Base-by-base conservation (phyloP, 2,797 vertebrate genomes). In the Sebastes ruberrimus region DNA sequence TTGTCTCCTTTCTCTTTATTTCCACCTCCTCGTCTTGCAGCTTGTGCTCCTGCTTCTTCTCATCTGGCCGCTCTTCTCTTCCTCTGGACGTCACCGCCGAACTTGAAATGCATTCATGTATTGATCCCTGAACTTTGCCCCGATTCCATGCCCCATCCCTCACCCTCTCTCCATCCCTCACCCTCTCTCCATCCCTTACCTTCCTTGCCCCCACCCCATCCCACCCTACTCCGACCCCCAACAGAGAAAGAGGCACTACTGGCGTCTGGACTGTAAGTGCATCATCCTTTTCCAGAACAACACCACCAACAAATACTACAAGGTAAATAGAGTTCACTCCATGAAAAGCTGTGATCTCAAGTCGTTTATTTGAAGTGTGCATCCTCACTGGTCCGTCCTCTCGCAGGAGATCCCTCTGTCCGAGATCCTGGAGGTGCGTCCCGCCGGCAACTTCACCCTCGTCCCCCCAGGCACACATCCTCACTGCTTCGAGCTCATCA, bases 281-380 rank as follows among this genome's bases (percentile, higher is more conserved):
- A 94, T 98, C 91, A 97, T 97, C 49, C 96, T 98, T 28, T 98
- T 98, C 94, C 97, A 98, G 92, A 98, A 98, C 84, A 96, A 98
- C 91, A 97, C 96, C 56, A 95, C 97, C 88, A 98, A 96, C 92
- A 97, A 98, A 93, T 98, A 97, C 93, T 98, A 98, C 92, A 98
- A 98, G 97, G 94, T 93, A 88, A 77, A 68, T 32, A 46, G 0
- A 60, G 4, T 22, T 71, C 23, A 25, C 4, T 22, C 4, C 8
- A 30, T 33, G 2, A 30, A 14, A 38, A 38, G 20, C 4, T 32
- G 16, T 25, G 3, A 61, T 76, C 35, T 10, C 9, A 30, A 27
- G 23, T 65, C 0, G 10, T 65, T 18, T 16, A 32, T 49, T 22
- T 30, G 10, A 63, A 28, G 23, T 49, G 2, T 38, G 10, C 4